A percentile compares a stretch with the other conserved stretches of the same genome.
Conservation (phyloP, 1,140 invertebrate genomes). For the Plutomurus gul region DNA sequence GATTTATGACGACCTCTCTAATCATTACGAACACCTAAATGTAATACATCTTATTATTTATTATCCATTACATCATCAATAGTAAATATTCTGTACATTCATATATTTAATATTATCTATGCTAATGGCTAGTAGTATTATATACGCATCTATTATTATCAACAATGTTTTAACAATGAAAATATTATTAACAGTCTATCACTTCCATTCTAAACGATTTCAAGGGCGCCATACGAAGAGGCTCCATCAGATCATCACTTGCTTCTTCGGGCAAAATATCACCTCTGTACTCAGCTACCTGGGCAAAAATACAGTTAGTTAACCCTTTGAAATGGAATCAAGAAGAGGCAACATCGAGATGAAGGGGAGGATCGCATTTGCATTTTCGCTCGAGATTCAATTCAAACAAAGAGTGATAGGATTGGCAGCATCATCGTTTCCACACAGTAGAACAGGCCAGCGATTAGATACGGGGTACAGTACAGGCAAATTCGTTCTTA, state of each 20-base stretch:
- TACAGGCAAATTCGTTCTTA: too few species aligned
- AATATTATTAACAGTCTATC: slow-evolving; percentile 49
- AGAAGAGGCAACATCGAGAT: not conserved
- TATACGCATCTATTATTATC: not conserved
- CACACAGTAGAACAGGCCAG: too few species aligned
- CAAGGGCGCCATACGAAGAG: slow-evolving; percentile 44
- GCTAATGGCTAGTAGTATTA: too few species aligned
- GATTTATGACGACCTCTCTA: not conserved
- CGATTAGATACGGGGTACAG: too few species aligned
- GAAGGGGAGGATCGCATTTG: not conserved
- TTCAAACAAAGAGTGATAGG: not conserved
- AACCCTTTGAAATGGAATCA: not conserved
- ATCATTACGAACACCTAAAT: not conserved
- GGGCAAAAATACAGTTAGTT: slow-evolving; percentile 32
- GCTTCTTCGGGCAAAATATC: slow-evolving; percentile 49
- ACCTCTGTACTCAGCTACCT: slow-evolving; percentile 50
- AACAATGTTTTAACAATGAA: slow-evolving; percentile 12
- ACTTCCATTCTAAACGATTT: slow-evolving; percentile 52
- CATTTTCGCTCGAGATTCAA: not conserved
- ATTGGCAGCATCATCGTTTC: too few species aligned
- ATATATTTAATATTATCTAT: too few species aligned
- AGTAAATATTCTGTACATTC: not conserved
- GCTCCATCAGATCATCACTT: slow-evolving; percentile 47
- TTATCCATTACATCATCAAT: too few species aligned
- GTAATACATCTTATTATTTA: too few species aligned